Conservation (phyloP, 92 coral and sea anemone genomes). For the Parazoanthus darwini region DNA sequence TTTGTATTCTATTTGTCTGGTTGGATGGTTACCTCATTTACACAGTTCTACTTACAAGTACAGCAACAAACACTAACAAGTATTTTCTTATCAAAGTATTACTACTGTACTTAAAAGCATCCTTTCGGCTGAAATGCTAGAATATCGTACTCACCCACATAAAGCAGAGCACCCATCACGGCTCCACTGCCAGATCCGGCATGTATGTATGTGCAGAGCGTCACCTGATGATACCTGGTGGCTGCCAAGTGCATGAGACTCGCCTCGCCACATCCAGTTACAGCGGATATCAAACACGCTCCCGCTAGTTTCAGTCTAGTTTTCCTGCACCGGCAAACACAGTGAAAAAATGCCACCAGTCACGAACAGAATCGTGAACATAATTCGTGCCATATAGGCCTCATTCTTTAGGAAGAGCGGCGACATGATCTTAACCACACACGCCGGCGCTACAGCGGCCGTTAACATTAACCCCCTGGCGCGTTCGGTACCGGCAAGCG, state of each 20-base stretch:
- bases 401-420: constrained; percentile 45
- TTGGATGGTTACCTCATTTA: too few relatives aligned
- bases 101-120: too few relatives aligned
- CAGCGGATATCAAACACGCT: constrained; percentile 68
- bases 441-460: constrained; percentile 77
- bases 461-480: constrained; percentile 67
- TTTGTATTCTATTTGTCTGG: too few relatives aligned
- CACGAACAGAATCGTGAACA: constrained; percentile 56
- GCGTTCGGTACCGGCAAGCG: constrained; percentile 65
- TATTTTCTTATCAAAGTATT: too few relatives aligned
- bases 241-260: constrained; percentile 54
- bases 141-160: constrained; percentile 67
- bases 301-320: constrained; percentile 58
- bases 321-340: constrained; percentile 54
- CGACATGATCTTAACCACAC: constrained; percentile 57
- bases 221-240: constrained; percentile 45
- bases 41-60: too few relatives aligned
- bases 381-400: constrained; percentile 47
- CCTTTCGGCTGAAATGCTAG: neutral
- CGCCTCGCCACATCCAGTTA: constrained; percentile 69
- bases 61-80: too few relatives aligned
- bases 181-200: constrained; percentile 71
- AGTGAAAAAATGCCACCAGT: constrained; percentile 49
- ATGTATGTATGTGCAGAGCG: constrained; percentile 54
- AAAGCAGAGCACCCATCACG: constrained; percentile 54